phyloP scores from a whole-genome alignment of 2,888 invertebrate genomes.

The Craniophora ligustri region DNA sequence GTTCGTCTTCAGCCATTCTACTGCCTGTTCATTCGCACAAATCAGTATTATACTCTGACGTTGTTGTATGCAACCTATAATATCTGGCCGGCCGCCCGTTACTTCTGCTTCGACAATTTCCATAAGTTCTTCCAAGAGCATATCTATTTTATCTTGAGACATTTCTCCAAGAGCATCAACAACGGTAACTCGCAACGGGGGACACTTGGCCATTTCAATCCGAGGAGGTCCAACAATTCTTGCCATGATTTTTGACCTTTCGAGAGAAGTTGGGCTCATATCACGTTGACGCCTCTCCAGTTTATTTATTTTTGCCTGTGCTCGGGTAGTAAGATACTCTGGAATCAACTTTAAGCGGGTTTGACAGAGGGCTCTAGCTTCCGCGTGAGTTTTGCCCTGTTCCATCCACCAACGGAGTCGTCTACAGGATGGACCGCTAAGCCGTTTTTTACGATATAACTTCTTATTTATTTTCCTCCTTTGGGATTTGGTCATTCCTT shows the following conservation, averaged over 20 bases:
- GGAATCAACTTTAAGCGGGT: not conserved
- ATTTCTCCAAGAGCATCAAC: conserved; percentile 6
- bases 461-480: not conserved
- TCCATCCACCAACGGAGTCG: conserved; percentile 31
- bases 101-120: conserved; percentile 26
- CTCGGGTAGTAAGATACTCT: conserved; percentile 17
- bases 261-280: conserved; percentile 10
- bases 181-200: conserved; percentile 4
- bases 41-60: not conserved
- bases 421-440: not conserved
- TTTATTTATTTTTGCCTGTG: not conserved
- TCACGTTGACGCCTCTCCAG: not conserved
- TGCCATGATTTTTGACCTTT: not conserved
- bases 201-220: not conserved
- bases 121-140: conserved; percentile 19
- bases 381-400: conserved; percentile 22
- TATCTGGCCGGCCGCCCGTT: conserved; percentile 15
- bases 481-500: not conserved
- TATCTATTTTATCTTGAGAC: conserved; percentile 13
- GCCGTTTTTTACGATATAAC: not conserved
- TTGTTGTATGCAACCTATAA: not conserved
- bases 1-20: conserved; percentile 24
- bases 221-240: conserved; percentile 5
- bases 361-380: conserved; percentile 25
- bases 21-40: conserved; percentile 19